Evolutionary conservation across 2,888 invertebrate genomes (phyloP), one percentile per base, ranked within the genome.

Genomic region (Drosophila prolongata): DNA sequence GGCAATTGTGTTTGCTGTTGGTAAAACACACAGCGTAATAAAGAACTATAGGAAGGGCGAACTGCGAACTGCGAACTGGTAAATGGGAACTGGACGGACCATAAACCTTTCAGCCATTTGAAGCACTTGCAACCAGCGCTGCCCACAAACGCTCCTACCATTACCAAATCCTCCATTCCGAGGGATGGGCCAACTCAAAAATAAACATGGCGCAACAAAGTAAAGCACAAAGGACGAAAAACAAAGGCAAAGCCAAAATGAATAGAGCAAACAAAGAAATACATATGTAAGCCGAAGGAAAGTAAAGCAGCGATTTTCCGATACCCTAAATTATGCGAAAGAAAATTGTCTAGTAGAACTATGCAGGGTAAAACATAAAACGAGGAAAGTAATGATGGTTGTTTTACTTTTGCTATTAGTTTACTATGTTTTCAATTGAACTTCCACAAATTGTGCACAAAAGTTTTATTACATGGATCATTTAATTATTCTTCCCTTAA

Each of bases 1-100:
- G 69, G 58, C 88, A 87, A 82, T 82, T 88, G 83, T 83, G 76
- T 72, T 64, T 70, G 58, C 82, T 78, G 83, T 84, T 85, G 74
- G 77, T 71, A 77, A 68, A 85, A 82, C 61, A 87, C 74, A 75
- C 71, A 87, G 73, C 60, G 79, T 67, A 73, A 75, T 75, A 74
- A 72, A 85, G 64, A 79, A 81, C 77, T 85, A 71, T 75, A 68
- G 71, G 13, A 46, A 43, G 53, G 52, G 58, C 43, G 44, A 50
- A 46, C 35, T 34, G 58, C 43, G 44, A 50, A 46, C 35, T 34
- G 37, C 27, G 16, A 46, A 16, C 43, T 44, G 60, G 35, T 57
- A 60, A 44, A 30, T 46, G 34, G 40, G 16, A 47, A 16, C 61
- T 59, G 61, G 60, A 50, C 57, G 76, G 42, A 49, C 72, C 57